Percentiles rank a stretch among this genome's conserved stretches.
Conservation (phyloP, 2,888 invertebrate species). For the Drosophila neotestacea region DNA sequence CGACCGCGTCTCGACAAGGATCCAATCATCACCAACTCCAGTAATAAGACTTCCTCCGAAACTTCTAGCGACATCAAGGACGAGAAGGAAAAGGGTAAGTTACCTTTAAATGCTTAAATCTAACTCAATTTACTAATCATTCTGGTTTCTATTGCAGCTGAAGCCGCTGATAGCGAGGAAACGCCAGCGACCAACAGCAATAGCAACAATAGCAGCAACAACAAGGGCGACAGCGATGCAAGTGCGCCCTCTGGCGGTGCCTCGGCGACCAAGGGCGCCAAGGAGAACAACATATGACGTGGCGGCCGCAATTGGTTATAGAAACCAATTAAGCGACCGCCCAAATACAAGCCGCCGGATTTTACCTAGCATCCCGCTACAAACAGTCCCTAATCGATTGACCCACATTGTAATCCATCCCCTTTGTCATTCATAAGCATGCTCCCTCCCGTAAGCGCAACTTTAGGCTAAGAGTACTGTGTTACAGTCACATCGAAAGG, state of each 20-base stretch:
- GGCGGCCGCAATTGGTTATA: constrained; percentile 84
- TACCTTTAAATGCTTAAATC: background rate
- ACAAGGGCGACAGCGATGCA: constrained; percentile 59
- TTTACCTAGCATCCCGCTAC: constrained; percentile 60
- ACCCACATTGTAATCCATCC: background rate
- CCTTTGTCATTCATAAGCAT: background rate
- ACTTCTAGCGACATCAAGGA: constrained; percentile 84
- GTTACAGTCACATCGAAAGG: background rate
- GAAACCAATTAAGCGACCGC: constrained; percentile 84
- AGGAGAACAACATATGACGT: constrained; percentile 85
- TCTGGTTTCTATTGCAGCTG: constrained; percentile 34
- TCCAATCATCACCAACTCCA: constrained; percentile 62
- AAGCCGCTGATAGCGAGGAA: constrained; percentile 63
- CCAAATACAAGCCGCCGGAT: constrained; percentile 82
- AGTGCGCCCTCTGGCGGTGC: constrained; percentile 40
- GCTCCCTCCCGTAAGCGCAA: background rate
- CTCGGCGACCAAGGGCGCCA: constrained; percentile 74
- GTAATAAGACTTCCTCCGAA: constrained; percentile 73
- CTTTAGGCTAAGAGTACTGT: constrained; percentile 15
- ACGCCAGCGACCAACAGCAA: constrained; percentile 54
- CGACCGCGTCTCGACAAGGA: constrained; percentile 91
- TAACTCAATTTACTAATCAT: background rate
- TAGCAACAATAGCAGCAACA: constrained; percentile 52
- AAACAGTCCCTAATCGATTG: constrained; percentile 11
- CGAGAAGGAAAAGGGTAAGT: constrained; percentile 90